Evolutionary conservation across 2,888 invertebrate species (phyloP).

Genomic region (Heteromyza rotundicornis): DNA sequence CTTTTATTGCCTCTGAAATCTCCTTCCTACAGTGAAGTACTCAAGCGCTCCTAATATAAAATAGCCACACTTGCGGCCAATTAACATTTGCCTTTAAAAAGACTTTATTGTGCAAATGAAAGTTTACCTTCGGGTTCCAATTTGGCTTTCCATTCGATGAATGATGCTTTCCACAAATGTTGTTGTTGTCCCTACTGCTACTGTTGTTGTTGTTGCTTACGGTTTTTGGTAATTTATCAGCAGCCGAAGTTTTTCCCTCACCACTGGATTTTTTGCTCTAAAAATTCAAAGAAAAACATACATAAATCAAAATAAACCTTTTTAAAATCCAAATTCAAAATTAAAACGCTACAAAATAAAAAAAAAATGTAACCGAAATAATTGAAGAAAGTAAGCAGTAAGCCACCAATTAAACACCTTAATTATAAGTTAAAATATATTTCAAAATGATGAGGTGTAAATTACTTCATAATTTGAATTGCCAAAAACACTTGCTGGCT

Average conservation of each 20-base stretch:
- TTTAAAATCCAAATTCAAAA: constrained; percentile 11
- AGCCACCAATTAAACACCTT: background rate
- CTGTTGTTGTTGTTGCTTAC: constrained; percentile 33
- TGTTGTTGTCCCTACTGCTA: constrained; percentile 49
- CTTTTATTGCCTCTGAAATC: too few relatives aligned
- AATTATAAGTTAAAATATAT: background rate
- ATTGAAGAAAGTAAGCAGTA: background rate
- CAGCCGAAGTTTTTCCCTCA: constrained; percentile 35
- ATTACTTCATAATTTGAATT: background rate
- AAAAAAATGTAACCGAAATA: background rate
- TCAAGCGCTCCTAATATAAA: background rate
- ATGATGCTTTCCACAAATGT: constrained; percentile 50
- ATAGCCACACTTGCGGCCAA: background rate
- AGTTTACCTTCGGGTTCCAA: constrained; percentile 57
- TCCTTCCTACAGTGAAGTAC: too few relatives aligned
- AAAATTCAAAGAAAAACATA: constrained; percentile 21
- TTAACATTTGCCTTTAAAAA: too few relatives aligned
- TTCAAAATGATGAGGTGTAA: background rate
- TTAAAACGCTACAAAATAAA: constrained; percentile 12
- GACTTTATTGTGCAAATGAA: background rate
- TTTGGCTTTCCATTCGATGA: constrained; percentile 55
- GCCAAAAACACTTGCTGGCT: background rate
- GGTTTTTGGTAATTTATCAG: constrained; percentile 43
- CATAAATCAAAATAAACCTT: background rate
- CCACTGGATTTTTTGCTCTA: constrained; percentile 36